phyloP scores from a whole-genome alignment of 2,888 invertebrate genomes.

The Amphimallon solstitiale region DNA sequence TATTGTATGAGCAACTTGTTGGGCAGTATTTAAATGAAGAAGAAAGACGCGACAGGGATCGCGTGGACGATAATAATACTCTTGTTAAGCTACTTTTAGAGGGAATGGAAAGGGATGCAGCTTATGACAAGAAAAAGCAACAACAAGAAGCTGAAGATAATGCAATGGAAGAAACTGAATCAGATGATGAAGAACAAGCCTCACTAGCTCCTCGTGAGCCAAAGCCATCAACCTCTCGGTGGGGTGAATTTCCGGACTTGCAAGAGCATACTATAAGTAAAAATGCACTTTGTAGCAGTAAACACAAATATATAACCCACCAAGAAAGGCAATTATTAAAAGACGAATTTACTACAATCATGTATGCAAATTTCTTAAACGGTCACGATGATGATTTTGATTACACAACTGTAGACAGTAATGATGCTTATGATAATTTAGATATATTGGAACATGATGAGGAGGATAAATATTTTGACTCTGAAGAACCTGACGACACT shows the following conservation, averaged over 20 bases:
- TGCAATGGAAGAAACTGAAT: conserved; percentile 62
- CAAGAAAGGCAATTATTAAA: conserved; percentile 74
- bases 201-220: conserved; percentile 44
- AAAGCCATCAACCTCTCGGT: conserved; percentile 48
- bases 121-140: conserved; percentile 70
- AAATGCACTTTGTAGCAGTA: conserved; percentile 49
- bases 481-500: conserved; percentile 74
- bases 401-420: conserved; percentile 82
- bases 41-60: conserved; percentile 75
- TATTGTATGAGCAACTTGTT: conserved; percentile 88
- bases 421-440: conserved; percentile 81
- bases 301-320: conserved; percentile 63
- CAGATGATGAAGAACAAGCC: conserved; percentile 51
- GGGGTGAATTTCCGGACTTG: conserved; percentile 56
- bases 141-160: conserved; percentile 71
- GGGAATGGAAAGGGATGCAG: conserved; percentile 79
- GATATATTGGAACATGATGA: conserved; percentile 81
- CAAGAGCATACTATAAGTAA: conserved; percentile 42
- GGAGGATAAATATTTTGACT: conserved; percentile 92
- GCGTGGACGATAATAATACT: conserved; percentile 66
- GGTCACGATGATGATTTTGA: conserved; percentile 92
- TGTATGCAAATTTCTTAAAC: conserved; percentile 85
- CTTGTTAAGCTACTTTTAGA: conserved; percentile 83
- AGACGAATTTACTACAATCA: conserved; percentile 84
- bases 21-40: conserved; percentile 85